Evolutionary conservation across 2,113 vertebrate genomes (phyloP).

Genomic region (Galbula dea): DNA sequence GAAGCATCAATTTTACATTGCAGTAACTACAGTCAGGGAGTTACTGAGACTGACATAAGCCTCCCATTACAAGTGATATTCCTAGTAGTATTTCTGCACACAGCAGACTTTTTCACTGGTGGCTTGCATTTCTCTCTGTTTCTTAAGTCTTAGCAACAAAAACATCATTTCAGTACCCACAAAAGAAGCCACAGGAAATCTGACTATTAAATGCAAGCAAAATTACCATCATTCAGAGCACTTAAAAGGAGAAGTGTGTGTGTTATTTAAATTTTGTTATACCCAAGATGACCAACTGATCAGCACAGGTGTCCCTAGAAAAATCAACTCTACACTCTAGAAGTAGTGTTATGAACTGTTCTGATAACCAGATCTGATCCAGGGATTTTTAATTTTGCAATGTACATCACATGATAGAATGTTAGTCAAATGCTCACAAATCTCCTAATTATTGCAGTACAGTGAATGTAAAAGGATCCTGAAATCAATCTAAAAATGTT

Average conservation of each 20-base stretch:
- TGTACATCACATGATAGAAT: neutral
- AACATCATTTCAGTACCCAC: neutral
- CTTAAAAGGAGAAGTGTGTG: neutral
- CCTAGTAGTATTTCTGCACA: neutral
- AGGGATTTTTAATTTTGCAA: neutral
- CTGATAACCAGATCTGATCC: neutral
- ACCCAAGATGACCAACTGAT: neutral
- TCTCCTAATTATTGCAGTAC: neutral
- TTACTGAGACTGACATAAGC: neutral
- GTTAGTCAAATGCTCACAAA: neutral
- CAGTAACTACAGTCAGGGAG: neutral
- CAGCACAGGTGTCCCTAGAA: neutral
- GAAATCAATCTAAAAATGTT: constrained; percentile 12
- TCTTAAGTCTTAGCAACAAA: neutral
- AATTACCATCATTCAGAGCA: neutral
- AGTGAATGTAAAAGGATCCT: constrained; percentile 5
- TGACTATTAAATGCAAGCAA: constrained; percentile 6
- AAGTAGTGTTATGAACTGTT: neutral
- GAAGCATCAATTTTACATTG: constrained; percentile 47
- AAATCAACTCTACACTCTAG: neutral
- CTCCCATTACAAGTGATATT: neutral
- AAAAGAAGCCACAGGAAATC: neutral
- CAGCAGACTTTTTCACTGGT: neutral
- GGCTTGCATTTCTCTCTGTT: neutral
- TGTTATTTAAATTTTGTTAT: neutral